Base-by-base conservation (phyloP, 2,888 invertebrate species). In the Falcaria lacertinaria region DNA sequence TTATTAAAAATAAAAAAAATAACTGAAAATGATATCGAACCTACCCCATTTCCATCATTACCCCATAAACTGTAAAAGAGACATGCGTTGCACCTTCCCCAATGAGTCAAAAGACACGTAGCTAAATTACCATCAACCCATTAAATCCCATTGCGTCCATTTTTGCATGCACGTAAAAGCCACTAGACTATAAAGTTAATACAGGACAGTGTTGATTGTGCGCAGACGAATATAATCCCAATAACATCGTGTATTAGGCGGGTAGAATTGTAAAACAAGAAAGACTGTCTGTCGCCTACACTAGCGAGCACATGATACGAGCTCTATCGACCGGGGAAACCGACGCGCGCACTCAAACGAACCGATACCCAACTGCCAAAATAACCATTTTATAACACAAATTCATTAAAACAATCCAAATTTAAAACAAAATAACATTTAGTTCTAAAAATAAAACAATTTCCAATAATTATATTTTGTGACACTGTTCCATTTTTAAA, bases 271-370 rank as follows among this genome's bases (percentile, higher is more conserved):
- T 81, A 74, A 74, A 80, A 80, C 79, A 83, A 80, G 71, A 65
- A 68, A 73, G 85, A 85, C 86, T 72, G 83, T 83, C 81, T 80
- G 88, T 80, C 87, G 86, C 85, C 83, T 70, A 75, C 69, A 65
- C 65, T 65, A 68, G 69, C 60, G 66, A 70, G 69, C 71, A 73
- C 78, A 78, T 69, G 77, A 73, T 73, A 74, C 67, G 64, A 50
- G 84, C 85, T 86, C 72, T 88, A 88, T 88, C 86, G 88, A 88
- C 86, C 85, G 68, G 54, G 47, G 46, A 48, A 49, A 60, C 54
- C 84, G 87, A 85, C 87, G 87, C 87, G 88, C 88, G 87, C 87
- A 86, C 63, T 66, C 69, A 50, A 74, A 70, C 62, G 58, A 60
- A 64, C 65, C 66, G 60, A 73, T 69, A 58, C 66, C 57, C 45